Evolutionary conservation across 2,888 invertebrate genomes (phyloP).

Genomic region (Cataglyphis rosenhaueri): DNA sequence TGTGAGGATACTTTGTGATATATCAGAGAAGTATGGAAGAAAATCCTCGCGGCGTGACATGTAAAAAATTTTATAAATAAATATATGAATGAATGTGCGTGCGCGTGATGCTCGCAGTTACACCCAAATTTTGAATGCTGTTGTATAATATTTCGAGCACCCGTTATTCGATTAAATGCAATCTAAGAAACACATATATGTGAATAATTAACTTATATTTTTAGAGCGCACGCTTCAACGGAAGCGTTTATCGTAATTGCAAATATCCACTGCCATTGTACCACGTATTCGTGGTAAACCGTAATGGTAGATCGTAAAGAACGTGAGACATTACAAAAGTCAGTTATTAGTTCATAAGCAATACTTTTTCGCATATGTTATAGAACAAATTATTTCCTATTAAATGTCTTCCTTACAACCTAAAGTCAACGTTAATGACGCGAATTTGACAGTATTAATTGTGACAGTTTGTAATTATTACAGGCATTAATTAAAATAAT

Average conservation of each 20-base stretch:
- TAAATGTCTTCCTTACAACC: conserved; percentile 15
- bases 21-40: background rate
- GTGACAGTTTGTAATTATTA: background rate
- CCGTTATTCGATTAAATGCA: conserved; percentile 6
- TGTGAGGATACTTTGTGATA: conserved; percentile 35
- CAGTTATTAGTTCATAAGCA: conserved; percentile 18
- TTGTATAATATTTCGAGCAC: conserved; percentile 16
- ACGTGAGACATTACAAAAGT: background rate
- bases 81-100: conserved; percentile 6
- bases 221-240: background rate
- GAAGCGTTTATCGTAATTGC: conserved; percentile 4
- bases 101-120: background rate
- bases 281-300: background rate
- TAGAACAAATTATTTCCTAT: conserved; percentile 1
- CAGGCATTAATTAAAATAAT: background rate
- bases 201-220: conserved; percentile 25
- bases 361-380: background rate
- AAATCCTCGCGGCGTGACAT: background rate
- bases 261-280: conserved; percentile 29
- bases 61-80: conserved; percentile 36
- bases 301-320: conserved; percentile 4
- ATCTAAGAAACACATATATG: background rate
- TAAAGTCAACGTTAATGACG: conserved; percentile 23
- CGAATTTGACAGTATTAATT: conserved; percentile 27
- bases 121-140: conserved; percentile 12